Evolutionary conservation across 2,888 invertebrate genomes (phyloP), one percentile per base, ranked within the genome.

Genomic region (Phengaris arion): DNA sequence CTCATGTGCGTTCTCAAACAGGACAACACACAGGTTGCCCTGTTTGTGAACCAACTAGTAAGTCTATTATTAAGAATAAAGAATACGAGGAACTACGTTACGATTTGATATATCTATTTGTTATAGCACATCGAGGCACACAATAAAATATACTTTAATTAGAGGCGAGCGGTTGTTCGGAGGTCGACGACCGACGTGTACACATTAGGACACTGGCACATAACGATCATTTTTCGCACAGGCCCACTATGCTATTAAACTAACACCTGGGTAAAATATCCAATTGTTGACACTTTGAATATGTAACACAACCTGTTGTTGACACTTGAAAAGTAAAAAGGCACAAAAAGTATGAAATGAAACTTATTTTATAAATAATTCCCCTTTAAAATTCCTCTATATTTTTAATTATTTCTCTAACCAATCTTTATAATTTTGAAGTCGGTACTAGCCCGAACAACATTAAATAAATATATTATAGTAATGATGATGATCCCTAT

Each of bases 91-190:
- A 22, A 22, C 48, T 48, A 8, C 8, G 48, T 48, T 51, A 70
- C 52, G 12, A 52, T 74, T 74, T 74, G 15, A 46, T 48, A 9
- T 4, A 22, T 74, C 59, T 48, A 74, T n/a, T 59, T 51, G n/a
- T 59, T 59, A 48, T 57, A 7, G 15, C 9, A 64, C 87, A 87
- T 88, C 86, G 88, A 85, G 89, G 90, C 89, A 89, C 89, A 91
- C 92, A 92, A 92, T 93, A 92, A 92, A 91, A 91, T 92, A 91
- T 91, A 92, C 88, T 91, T 91, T 92, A 93, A 93, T 93, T 93
- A 91, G 89, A 84, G 83, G 82, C 84, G 83, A 82, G 82, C 79
- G 81, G 81, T 81, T 80, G 83, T 82, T 82, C 80, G 81, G 78
- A 80, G 85, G 84, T 76, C 86, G 81, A 80, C 81, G 85, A 86